Evolutionary conservation across 1,140 invertebrate genomes (phyloP), one percentile per base, ranked within the genome.

Genomic region (Polypedilum vanderplanki): DNA sequence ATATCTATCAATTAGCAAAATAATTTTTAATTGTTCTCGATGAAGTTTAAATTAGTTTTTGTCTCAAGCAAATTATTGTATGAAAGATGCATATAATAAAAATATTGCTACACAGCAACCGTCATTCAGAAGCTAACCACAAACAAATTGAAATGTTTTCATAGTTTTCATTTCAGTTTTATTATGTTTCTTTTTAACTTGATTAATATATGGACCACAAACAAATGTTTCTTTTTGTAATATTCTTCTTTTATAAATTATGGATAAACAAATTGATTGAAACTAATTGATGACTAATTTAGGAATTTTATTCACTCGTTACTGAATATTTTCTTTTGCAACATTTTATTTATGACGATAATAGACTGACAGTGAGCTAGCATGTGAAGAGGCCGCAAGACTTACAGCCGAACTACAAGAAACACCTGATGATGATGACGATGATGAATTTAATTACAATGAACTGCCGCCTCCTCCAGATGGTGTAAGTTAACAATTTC

Each of bases 401-500:
- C 84, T 92, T 75, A 93, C 90, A 8, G 89, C 83, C 64, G 85
- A 86, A 73, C 81, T 85, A 76, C 80, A 84, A 74, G 77, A 80
- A 78, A 77, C 80, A 77, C 73, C 79, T 74, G 86, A 87, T 24
- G 88, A 87, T 7, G 88, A 87, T 4, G 89, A 90, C 15, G 91
- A 93, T 76, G 91, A 92, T 77, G 87, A 86, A n/a, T 87, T 90
- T 75, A 90, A 89, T 1, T 91, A 91, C 79, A 87, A 89, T 76
- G 90, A 92, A 77, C 86, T 93, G 73, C 92, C 93, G 17, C 90
- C 92, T 73, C 91, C 92, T 12, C 92, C 93, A 8, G 92, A 94
- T 80, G 92, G 92, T 57, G 22, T 96, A 93, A 84, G 95, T 94
- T 40, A 97, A 95, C 95, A 91, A 95, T 33, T 3, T 3, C 24